Conservation (phyloP, 2,888 invertebrate species). For the Cyaniris semiargus region DNA sequence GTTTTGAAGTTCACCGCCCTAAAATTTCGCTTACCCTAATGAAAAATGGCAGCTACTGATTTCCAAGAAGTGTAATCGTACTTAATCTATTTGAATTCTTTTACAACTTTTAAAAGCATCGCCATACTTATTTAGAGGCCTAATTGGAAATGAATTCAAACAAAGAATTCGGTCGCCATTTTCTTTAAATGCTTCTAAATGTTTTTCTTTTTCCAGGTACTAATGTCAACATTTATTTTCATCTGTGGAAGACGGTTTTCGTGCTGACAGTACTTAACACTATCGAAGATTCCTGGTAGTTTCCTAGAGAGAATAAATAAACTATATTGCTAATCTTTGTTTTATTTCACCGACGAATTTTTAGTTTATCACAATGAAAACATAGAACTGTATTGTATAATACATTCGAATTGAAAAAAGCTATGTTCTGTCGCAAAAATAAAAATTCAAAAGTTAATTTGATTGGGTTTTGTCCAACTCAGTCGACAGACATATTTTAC, state of each 20-base stretch:
- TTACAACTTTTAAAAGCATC: constrained; percentile 3
- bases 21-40: constrained; percentile 10
- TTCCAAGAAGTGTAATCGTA: constrained; percentile 13
- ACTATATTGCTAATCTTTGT: constrained; percentile 12
- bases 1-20: neutral
- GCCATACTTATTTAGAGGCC: constrained; percentile 7
- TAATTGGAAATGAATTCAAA: neutral
- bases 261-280: neutral
- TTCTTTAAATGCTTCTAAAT: neutral
- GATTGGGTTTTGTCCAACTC: no score
- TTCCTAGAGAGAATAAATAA: neutral
- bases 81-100: constrained; percentile 20
- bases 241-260: constrained; percentile 15
- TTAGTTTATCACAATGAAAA: no score
- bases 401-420: no score
- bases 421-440: no score
- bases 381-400: no score
- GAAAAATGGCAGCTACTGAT: constrained; percentile 6
- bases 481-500: no score
- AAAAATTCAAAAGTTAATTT: no score
- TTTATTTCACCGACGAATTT: neutral
- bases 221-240: neutral
- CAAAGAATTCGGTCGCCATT: neutral
- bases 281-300: constrained; percentile 11
- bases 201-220: constrained; percentile 24